A percentile compares a stretch with the other conserved stretches of the same genome.
Evolutionary conservation across 2,888 invertebrate genomes (phyloP).

Genomic region (Nomada hirtipes): DNA sequence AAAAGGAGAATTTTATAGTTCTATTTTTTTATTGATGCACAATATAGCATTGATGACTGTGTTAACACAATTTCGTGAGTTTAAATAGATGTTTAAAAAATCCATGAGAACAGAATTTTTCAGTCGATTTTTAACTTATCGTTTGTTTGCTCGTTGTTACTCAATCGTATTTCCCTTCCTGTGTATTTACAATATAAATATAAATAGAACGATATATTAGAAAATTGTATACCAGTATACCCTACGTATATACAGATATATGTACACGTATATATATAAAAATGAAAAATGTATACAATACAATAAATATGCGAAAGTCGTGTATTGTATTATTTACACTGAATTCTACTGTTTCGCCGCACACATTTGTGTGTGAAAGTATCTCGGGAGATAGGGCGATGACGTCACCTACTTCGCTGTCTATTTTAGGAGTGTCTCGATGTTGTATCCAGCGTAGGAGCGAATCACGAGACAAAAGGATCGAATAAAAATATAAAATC

Average conservation of each 20-base stretch:
- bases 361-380: conserved; percentile 65
- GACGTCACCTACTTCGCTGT: conserved; percentile 79
- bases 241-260: neutral
- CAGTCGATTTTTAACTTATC: conserved; percentile 21
- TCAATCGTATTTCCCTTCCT: conserved; percentile 9
- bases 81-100: no score
- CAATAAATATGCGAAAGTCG: neutral
- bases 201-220: conserved; percentile 19
- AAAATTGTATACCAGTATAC: conserved; percentile 10
- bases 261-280: neutral
- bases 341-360: conserved; percentile 48
- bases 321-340: conserved; percentile 34
- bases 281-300: conserved; percentile 2
- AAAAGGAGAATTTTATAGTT: neutral
- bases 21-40: neutral
- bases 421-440: conserved; percentile 83
- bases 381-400: conserved; percentile 75
- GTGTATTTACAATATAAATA: conserved; percentile 18
- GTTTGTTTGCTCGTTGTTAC: conserved; percentile 39
- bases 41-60: neutral
- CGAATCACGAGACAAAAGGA: conserved; percentile 62
- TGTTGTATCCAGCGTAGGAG: conserved; percentile 69
- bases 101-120: neutral
- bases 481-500: conserved; percentile 64
- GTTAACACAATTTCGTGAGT: neutral